Evolutionary conservation across 2,888 invertebrate species (phyloP).

Genomic region (Phymatocera aterrima): DNA sequence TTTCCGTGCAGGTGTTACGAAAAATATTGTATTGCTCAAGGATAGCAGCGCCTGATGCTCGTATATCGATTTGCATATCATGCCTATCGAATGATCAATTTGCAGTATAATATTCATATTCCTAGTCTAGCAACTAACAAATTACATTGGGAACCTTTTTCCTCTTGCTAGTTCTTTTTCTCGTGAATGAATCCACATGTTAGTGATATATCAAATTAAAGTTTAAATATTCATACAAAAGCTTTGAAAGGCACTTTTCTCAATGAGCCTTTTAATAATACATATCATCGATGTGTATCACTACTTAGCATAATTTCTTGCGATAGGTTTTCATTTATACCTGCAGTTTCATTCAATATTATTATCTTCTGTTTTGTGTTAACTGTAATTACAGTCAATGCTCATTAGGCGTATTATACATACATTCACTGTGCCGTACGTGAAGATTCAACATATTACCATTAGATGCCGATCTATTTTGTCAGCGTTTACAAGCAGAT

Average conservation of each 20-base stretch:
- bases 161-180: neutral
- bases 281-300: too few relatives aligned
- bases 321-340: neutral
- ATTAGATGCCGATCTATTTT: slow-evolving; percentile 20
- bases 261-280: neutral
- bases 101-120: neutral
- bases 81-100: slow-evolving; percentile 12
- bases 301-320: neutral
- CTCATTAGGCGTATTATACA: neutral
- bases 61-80: neutral
- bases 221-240: neutral
- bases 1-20: too few relatives aligned
- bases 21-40: too few relatives aligned
- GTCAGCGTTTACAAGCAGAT: slow-evolving; percentile 27
- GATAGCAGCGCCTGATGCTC: too few relatives aligned
- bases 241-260: slow-evolving; percentile 19
- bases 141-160: slow-evolving; percentile 3
- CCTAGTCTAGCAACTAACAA: neutral
- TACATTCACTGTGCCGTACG: slow-evolving; percentile 1
- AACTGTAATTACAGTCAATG: slow-evolving; percentile 29
- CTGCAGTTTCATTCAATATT: neutral
- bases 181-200: neutral
- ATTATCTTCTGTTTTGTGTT: neutral
- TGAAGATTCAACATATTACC: neutral
- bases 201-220: neutral